A percentile compares a stretch with the other conserved stretches of the same genome.
Evolutionary conservation across 2,888 invertebrate genomes (phyloP).

Genomic region (Sphaerophoria taeniata): DNA sequence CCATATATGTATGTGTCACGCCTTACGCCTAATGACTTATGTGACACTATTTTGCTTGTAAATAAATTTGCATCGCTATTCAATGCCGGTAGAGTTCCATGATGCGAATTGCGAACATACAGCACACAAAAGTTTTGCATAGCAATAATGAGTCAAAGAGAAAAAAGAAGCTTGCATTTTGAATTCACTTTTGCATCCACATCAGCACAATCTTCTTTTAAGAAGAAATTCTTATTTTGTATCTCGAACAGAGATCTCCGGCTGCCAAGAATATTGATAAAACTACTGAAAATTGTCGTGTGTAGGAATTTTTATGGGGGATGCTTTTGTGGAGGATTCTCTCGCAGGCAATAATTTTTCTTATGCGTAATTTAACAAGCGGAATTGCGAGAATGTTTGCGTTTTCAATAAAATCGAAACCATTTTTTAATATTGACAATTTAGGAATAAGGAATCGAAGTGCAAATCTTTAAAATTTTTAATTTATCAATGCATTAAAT

Average conservation of each 20-base stretch:
- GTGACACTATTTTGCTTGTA: conserved; percentile 42
- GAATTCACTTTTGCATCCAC: conserved; percentile 37
- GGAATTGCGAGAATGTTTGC: too few species aligned
- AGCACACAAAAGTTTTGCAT: conserved; percentile 9
- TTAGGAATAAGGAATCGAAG: too few species aligned
- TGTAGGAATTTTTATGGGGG: not conserved
- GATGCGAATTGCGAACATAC: not conserved
- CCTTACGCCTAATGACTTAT: conserved; percentile 55
- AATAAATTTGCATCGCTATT: conserved; percentile 56
- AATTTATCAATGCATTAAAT: not conserved
- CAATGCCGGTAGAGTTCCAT: conserved; percentile 18
- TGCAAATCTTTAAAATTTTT: too few species aligned
- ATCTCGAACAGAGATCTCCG: not conserved
- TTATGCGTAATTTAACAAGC: too few species aligned
- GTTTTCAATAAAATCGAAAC: too few species aligned
- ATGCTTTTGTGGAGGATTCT: not conserved
- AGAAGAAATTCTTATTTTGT: not conserved
- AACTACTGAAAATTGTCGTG: not conserved
- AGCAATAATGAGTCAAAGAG: not conserved
- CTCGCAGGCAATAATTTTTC: too few species aligned
- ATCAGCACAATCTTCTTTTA: not conserved
- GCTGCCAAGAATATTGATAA: too few species aligned
- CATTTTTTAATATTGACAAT: too few species aligned
- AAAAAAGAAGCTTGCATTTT: conserved; percentile 37
- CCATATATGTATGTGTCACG: conserved; percentile 45